phyloP scores from a whole-genome alignment of 2,113 vertebrate genomes.

The Plestiodon gilberti region DNA sequence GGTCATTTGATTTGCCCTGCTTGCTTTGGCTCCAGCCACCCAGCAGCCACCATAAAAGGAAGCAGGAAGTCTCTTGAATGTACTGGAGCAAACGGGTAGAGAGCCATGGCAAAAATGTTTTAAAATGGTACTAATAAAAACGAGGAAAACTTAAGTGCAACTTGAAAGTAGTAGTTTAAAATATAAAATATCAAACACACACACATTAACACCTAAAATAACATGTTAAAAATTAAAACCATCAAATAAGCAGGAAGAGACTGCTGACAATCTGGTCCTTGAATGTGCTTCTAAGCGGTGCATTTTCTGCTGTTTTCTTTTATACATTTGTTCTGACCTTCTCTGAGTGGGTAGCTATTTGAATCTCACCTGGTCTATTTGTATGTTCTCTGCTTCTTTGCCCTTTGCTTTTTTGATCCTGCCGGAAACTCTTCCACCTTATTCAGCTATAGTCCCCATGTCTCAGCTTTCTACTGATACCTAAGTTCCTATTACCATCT shows the following conservation, averaged over 20 bases:
- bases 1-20: not conserved
- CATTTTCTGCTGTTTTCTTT: not conserved
- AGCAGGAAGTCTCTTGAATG: too few relatives aligned
- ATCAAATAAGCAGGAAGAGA: not conserved
- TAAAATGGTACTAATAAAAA: too few relatives aligned
- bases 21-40: not conserved
- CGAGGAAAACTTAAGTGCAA: too few relatives aligned
- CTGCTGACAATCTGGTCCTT: not conserved
- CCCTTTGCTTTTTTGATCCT: not conserved
- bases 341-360: not conserved
- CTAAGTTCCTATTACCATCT: too few relatives aligned
- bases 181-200: too few relatives aligned
- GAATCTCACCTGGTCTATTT: not conserved
- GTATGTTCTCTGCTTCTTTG: not conserved
- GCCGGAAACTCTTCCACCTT: not conserved
- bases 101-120: too few relatives aligned
- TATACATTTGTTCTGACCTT: not conserved
- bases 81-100: too few relatives aligned
- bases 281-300: not conserved
- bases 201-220: too few relatives aligned
- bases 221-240: too few relatives aligned
- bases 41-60: not conserved
- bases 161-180: too few relatives aligned
- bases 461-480: too few relatives aligned
- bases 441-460: too few relatives aligned